These are phyloP conservation scores for Gila robusta DNA, from an alignment of 2,797 vertebrate species.

Conservation along the genomic window DNA sequence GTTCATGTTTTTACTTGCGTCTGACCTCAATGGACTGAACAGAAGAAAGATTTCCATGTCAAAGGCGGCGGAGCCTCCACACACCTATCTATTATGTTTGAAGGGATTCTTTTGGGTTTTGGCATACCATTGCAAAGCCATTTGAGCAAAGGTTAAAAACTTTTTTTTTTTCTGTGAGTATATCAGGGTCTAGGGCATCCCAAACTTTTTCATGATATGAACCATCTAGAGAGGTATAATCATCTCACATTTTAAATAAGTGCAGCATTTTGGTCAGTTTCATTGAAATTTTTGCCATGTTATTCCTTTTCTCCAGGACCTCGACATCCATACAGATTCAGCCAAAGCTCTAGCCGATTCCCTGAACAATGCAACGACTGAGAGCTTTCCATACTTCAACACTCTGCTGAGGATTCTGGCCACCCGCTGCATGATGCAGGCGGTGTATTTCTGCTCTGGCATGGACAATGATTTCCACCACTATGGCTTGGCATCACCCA, in stretches of 20 bases:
- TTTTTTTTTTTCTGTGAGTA: too few species aligned
- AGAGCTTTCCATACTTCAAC: conserved; percentile 90
- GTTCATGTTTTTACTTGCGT: background rate
- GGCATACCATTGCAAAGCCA: background rate
- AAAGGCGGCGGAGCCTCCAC: background rate
- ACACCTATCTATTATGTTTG: background rate
- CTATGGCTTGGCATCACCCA: conserved; percentile 95
- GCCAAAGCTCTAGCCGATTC: conserved; percentile 95
- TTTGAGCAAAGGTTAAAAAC: background rate
- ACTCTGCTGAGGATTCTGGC: conserved; percentile 92
- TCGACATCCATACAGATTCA: conserved; percentile 90
- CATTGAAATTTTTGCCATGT: background rate
- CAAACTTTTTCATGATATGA: background rate
- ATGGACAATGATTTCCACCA: conserved; percentile 98
- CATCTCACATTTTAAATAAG: background rate
- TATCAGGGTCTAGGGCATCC: background rate
- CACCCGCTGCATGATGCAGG: conserved; percentile 99
- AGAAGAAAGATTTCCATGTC: background rate
- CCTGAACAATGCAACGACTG: conserved; percentile 85
- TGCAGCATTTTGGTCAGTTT: background rate
- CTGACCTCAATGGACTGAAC: background rate
- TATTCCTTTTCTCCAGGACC: conserved; percentile 73
- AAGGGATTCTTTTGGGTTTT: background rate
- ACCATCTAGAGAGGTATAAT: background rate
- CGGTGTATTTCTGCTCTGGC: conserved; percentile 97